phyloP scores from a whole-genome alignment of 2,113 vertebrate genomes.

The Zonotrichia leucophrys region DNA sequence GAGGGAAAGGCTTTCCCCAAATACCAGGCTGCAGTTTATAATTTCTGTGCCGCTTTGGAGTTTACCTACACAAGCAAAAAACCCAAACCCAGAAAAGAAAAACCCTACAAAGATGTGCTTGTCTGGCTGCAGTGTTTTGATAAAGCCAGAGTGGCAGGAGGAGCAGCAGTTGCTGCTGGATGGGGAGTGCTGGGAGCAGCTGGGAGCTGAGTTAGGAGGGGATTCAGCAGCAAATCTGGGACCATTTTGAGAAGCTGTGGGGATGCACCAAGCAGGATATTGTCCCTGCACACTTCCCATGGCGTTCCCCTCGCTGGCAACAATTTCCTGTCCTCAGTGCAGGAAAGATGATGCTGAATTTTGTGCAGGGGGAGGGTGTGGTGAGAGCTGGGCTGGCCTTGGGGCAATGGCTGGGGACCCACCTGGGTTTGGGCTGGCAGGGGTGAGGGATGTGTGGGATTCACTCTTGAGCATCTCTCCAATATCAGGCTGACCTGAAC shows the following conservation, averaged over 20 bases:
- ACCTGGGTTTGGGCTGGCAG: not conserved
- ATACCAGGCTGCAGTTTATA: not conserved
- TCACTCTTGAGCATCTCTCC: not conserved
- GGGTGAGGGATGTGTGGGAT: not conserved
- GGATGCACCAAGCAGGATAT: not conserved
- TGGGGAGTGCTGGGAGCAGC: not conserved
- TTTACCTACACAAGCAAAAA: not conserved
- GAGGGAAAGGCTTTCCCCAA: not conserved
- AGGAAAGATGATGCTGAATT: not conserved
- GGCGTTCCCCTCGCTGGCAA: not conserved
- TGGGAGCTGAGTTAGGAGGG: not conserved
- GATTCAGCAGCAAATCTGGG: not conserved
- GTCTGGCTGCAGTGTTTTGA: not conserved
- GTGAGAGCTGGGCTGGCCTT: not conserved
- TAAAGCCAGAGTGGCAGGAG: not conserved
- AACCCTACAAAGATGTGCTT: not conserved
- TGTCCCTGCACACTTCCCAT: not conserved
- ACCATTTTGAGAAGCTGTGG: not conserved
- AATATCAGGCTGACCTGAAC: not conserved
- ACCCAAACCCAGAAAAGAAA: not conserved
- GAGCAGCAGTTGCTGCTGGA: not conserved
- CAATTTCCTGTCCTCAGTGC: not conserved
- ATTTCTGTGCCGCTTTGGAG: fast-evolving
- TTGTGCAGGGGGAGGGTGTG: not conserved
- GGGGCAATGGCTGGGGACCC: fast-evolving